Evolutionary conservation across 2,113 vertebrate species (phyloP), one percentile per base, ranked within the genome.

Genomic region (Xyliphius kryptos): DNA sequence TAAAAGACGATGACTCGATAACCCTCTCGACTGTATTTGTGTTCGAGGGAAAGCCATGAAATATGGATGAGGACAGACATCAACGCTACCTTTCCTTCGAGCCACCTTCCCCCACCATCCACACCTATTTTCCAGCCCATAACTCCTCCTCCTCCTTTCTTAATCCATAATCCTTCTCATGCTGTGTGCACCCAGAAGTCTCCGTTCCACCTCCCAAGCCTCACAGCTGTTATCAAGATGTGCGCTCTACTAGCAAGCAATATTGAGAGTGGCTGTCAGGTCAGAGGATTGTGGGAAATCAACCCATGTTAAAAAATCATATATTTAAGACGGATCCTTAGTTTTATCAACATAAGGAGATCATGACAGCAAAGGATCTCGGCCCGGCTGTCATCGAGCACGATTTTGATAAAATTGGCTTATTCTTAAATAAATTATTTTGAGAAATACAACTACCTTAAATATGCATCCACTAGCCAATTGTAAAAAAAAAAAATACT

Each of bases 1-100:
- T 86, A 77, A 85, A 86, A 87, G 82, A 59, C 75, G 83, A 79
- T 77, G 68, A 76, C 79, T 67, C 75, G 83, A 79, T 77, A 66
- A 76, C 79, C 66, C 72, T 70, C 74, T 56, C 50, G 59, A 74
- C 77, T 78, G 76, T 77, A 76, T 77, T 79, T 48, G 64, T 57
- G 41, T 55, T 77, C 72, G 71, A 84, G 73, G 73, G 73, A 79
- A 75, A 78, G 71, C 74, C 78, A 85, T 87, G 79, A 88, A 88
- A 87, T 84, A 88, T 88, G 80, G 76, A 88, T 88, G 86, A 87
- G 82, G 79, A 74, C 73, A 83, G 76, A 79, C 81, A 82, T 80
- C 74, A 72, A 79, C 79, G 76, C 81, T 81, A 80, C 82, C 78
- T 72, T 57, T 54, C 76, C 75, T 77, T 73, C 68, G 67, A 72